phyloP scores from a whole-genome alignment of 2,797 vertebrate genomes.

The Pangasius macronema region DNA sequence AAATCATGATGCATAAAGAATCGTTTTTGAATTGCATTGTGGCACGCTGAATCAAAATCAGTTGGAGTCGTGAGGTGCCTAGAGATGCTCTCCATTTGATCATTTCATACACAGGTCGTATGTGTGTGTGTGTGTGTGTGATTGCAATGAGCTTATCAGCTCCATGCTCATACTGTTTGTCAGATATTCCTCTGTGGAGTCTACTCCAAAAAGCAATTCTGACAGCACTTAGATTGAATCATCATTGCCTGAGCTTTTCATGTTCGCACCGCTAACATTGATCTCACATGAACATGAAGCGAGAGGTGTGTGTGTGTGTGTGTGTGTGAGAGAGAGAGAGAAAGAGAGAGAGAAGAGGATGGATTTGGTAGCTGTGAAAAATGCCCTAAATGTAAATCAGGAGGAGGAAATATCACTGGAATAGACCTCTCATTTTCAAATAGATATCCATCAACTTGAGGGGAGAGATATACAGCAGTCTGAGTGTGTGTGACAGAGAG shows the following conservation, averaged over 20 bases:
- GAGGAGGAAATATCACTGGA: slow-evolving; percentile 15
- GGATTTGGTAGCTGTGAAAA: slow-evolving; percentile 17
- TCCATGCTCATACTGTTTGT: slow-evolving; percentile 11
- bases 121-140: slow-evolving; percentile 17
- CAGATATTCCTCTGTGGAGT: slow-evolving; percentile 32
- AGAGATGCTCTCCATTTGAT: slow-evolving; percentile 21
- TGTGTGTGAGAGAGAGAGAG: slow-evolving; percentile 34
- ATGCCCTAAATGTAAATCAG: not conserved
- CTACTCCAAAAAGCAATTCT: slow-evolving; percentile 30
- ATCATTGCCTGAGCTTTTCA: slow-evolving; percentile 49
- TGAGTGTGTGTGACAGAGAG: slow-evolving; percentile 7
- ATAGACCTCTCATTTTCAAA: not conserved
- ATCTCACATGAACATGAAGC: slow-evolving; percentile 33
- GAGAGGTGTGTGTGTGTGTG: not conserved
- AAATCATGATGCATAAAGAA: slow-evolving; percentile 24
- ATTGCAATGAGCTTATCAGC: slow-evolving; percentile 24
- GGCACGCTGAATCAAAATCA: slow-evolving; percentile 5
- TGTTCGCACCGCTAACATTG: slow-evolving; percentile 43
- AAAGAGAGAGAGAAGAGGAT: slow-evolving; percentile 40
- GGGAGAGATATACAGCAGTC: slow-evolving; percentile 3
- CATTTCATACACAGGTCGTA: not conserved
- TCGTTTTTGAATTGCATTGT: not conserved
- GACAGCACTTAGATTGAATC: slow-evolving; percentile 52
- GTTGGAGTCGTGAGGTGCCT: slow-evolving; percentile 17
- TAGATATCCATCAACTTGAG: slow-evolving; percentile 25